Base-by-base conservation (phyloP, 2,113 vertebrate genomes). In the Numida meleagris region DNA sequence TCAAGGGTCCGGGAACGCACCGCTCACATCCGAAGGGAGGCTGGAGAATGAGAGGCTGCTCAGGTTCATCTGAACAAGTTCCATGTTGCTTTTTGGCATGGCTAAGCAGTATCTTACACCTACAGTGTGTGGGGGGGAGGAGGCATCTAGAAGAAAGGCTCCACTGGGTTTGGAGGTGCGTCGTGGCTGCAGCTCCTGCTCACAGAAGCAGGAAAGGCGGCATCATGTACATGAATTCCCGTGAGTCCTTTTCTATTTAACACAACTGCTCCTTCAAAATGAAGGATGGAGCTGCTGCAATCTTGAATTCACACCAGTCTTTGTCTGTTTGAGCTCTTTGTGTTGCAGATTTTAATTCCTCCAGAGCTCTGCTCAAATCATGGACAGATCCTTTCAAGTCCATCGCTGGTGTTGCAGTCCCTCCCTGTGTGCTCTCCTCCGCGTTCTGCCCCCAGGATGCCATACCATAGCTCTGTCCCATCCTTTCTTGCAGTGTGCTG, bases 41-140 rank as follows among this genome's bases (percentile, higher is more conserved):
- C 1, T 20, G 80, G 88, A 90, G 86, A 81, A 55, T 0, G 34
- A 82, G 92, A 89, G 91, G 70, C 93, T 36, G 13, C 89, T 81
- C 77, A 14, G 75, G 74, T 72, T 89, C 34, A 61, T 67, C 61
- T 40, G 68, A 74, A 76, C 79, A 66, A 88, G 89, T 84, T 88
- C 86, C 70, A 71, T 0, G 12, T 82, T 71, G 85, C 75, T 90
- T 53, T 93, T 83, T 51, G 23, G 57, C 74, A 70, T 89, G 51
- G 0, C 88, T 88, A 92, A 93, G 88, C 67, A 50, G 77, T 95
- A 94, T 89, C 75, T 95, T 94, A 92, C 90, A 93, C 51, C 43
- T 94, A 82, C 79, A 66, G 13, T 7, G 58, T 15, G 21, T n/a
- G 2, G 3, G 34, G 42, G 43, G 46, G 43, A 88, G 75, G 88